Base-by-base conservation (phyloP, 2,888 invertebrate genomes). In the Drosophila neotestacea region DNA sequence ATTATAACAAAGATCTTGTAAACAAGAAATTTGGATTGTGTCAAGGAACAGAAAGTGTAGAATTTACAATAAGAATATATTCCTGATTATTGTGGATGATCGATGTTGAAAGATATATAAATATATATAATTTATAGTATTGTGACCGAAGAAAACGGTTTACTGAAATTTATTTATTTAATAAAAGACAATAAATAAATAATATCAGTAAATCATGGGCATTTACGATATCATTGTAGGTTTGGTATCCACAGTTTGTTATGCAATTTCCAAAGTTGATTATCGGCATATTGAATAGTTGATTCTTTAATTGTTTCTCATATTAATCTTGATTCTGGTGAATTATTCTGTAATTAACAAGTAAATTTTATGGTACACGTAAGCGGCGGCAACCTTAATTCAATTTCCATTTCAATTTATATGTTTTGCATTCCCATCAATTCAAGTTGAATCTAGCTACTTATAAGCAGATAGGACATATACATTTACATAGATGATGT, bases 371-470 rank as follows among this genome's bases (percentile, higher is more conserved):
- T 71, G 54, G 72, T 42, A 32, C 16, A 46, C 41, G 47, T 41
- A 28, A 36, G 27, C 36, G 34, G 62, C 39, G 16, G 44, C 41
- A 50, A 32, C 32, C 50, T 72, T n/a, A 52, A 52, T 72, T 56
- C 44, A 46, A 62, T 38, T 62, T 28, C 48, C 30, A 63, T 60
- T 56, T 48, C 36, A 52, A 75, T 77, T 73, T 77, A 75, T 71
- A 67, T 54, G 67, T 54, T 63, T 52, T 61, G 48, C 67, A 67
- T 72, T 62, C 50, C 65, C 84, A 80, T 80, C 44, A 77, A 80
- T 85, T 77, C 10, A 36, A 32, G 16, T 42, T 36, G 38, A 44
- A 52, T 42, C 42, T 58, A 30, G 9, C 39, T 50, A 22, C 41
- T 27, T 50, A 32, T 16, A 22, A 22, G 22, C 22, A n/a, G 34